These are phyloP conservation scores for Akabosia matsudoensis DNA, from an alignment of 1,140 invertebrate genomes.

Conservation along the genomic window DNA sequence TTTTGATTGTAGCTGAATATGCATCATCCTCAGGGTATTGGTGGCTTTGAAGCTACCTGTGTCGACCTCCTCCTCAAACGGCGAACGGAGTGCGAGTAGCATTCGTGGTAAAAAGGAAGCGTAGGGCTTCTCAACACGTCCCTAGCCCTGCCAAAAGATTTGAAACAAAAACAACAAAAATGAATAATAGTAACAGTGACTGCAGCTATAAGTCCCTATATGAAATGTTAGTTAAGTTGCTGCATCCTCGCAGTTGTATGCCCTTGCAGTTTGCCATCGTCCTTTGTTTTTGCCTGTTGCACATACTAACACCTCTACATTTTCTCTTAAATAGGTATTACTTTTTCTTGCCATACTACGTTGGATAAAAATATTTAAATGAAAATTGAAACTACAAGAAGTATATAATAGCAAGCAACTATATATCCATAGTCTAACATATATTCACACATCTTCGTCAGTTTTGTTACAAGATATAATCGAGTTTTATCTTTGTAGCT, in stretches of 20 bases:
- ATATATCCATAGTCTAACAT: too few species aligned
- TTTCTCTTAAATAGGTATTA: neutral
- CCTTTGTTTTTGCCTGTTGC: too few species aligned
- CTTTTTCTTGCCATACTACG: too few species aligned
- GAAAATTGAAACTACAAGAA: too few species aligned
- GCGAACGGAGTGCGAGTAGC: conserved; percentile 8
- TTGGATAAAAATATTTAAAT: too few species aligned
- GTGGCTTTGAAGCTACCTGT: neutral
- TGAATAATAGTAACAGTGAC: neutral
- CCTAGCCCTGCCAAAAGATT: neutral
- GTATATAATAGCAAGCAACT: too few species aligned
- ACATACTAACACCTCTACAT: too few species aligned
- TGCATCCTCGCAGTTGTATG: too few species aligned
- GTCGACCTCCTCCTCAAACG: conserved; percentile 5
- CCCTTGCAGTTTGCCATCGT: too few species aligned
- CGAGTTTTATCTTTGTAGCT: neutral
- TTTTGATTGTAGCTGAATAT: too few species aligned
- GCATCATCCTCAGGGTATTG: neutral
- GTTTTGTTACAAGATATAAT: neutral
- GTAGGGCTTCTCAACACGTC: neutral
- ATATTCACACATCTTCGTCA: neutral
- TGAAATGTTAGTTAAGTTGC: neutral
- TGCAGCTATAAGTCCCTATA: neutral
- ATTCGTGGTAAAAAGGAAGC: neutral
- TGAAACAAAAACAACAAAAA: too few species aligned